Evolutionary conservation across 1,140 invertebrate species (phyloP), one percentile per base, ranked within the genome.

Genomic region (Leptonema lineaticorne): DNA sequence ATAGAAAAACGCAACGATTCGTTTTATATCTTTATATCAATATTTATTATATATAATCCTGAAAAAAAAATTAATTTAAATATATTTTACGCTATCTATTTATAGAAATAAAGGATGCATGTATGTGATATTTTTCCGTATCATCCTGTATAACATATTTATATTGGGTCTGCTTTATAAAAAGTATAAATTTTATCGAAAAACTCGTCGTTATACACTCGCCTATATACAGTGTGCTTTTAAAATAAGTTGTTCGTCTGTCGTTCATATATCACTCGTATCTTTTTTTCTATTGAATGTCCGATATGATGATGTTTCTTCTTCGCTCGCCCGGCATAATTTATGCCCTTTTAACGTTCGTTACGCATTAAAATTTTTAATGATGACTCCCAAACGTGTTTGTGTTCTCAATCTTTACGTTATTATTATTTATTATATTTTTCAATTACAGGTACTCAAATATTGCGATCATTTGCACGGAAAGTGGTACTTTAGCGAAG

Each of bases 401-500:
- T 46, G 41, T 46, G 7, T 57, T 48, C 9, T 11, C 22, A n/a
- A n/a, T n/a, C n/a, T n/a, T n/a, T n/a, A n/a, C n/a, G 18, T 2
- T 18, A 20, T 2, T 41, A 41, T 68, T 3, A 63, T n/a, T 26
- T 48, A 8, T 1, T 66, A 59, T 62, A 57, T 63, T 45, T 45
- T 48, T 50, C 62, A 75, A 74, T 86, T 84, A 11, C 86, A 96
- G 93, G 92, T 97, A 26, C 81, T 99, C 67, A 94, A 95, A 75
- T 99, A 99, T 81, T 97, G 96, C 78, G 96, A 99, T 78, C 93
- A 97, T 79, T 85, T 98, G 2, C 97, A 99, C 80, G 96, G 96
- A 72, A 97, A 98, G 85, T 99, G 97, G 97, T 96, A 98, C 83
- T 99, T 99, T 83, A 95, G 93, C 63, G 97, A 99, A 83, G 95